Evolutionary conservation across 2,797 vertebrate genomes (phyloP).

Genomic region (Urocyon cinereoargenteus): DNA sequence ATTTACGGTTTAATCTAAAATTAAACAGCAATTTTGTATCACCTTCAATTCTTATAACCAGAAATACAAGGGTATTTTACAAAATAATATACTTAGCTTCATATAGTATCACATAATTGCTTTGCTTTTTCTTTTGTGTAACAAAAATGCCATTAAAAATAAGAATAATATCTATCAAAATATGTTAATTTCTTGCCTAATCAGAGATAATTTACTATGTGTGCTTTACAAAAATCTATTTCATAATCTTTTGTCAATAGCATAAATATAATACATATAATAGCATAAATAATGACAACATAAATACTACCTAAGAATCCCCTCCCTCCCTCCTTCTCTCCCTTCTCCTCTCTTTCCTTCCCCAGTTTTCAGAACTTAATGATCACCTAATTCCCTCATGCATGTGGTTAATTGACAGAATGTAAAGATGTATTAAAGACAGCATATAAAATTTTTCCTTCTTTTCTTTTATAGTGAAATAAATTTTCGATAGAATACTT

Average conservation of each 20-base stretch:
- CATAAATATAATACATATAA: neutral
- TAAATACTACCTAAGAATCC: neutral
- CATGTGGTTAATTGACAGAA: neutral
- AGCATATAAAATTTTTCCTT: neutral
- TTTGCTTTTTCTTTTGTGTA: neutral
- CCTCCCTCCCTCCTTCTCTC: too few relatives aligned
- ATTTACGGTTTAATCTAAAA: constrained; percentile 32
- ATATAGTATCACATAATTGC: neutral
- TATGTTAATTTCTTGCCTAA: neutral
- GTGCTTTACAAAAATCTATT: neutral
- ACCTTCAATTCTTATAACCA: neutral
- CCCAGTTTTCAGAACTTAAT: neutral
- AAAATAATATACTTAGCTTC: neutral
- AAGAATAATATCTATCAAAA: neutral
- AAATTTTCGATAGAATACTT: neutral
- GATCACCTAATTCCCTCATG: neutral
- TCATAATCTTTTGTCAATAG: neutral
- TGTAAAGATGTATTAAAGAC: neutral
- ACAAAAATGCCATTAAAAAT: neutral
- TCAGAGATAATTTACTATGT: neutral
- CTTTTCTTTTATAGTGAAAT: constrained; percentile 1
- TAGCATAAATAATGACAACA: neutral
- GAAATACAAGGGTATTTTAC: neutral
- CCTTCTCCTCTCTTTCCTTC: neutral
- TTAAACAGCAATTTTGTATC: neutral